Percentiles rank a stretch among this genome's conserved stretches.
phyloP scores from a whole-genome alignment of 1,140 invertebrate species.

The Spodoptera litura region DNA sequence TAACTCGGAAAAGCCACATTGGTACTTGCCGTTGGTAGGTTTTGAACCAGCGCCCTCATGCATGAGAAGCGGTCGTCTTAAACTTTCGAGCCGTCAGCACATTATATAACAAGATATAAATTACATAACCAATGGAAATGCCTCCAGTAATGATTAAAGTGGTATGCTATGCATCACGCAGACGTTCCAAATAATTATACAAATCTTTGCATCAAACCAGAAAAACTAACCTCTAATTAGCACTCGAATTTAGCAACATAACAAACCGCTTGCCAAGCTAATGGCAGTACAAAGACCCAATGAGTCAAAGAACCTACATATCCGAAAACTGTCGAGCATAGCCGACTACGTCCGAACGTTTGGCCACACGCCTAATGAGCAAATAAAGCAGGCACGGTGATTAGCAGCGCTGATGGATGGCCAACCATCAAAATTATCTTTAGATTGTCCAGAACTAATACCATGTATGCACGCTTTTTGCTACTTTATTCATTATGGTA shows the following conservation, averaged over 20 bases:
- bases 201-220: too few relatives aligned
- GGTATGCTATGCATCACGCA: too few relatives aligned
- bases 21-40: too few relatives aligned
- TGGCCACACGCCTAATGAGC: conserved; percentile 39
- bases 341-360: conserved; percentile 13
- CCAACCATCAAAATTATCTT: conserved; percentile 29
- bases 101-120: too few relatives aligned
- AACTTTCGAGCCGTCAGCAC: too few relatives aligned
- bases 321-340: conserved; percentile 27
- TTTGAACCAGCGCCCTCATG: too few relatives aligned
- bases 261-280: background rate
- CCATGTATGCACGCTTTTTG: background rate
- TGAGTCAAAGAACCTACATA: conserved; percentile 6
- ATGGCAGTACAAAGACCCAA: background rate
- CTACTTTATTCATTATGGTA: background rate
- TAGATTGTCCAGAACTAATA: conserved; percentile 19
- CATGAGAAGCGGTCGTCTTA: too few relatives aligned
- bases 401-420: conserved; percentile 39
- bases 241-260: conserved; percentile 1
- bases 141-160: too few relatives aligned
- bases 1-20: too few relatives aligned
- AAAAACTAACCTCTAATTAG: background rate
- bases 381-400: conserved; percentile 44
- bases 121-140: too few relatives aligned
- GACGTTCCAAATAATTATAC: too few relatives aligned